Percentiles rank a stretch among this genome's conserved stretches.
These are phyloP conservation scores for Pipistrellus pipistrellus DNA, from an alignment of 2,797 vertebrate genomes.

Conservation along the genomic window DNA sequence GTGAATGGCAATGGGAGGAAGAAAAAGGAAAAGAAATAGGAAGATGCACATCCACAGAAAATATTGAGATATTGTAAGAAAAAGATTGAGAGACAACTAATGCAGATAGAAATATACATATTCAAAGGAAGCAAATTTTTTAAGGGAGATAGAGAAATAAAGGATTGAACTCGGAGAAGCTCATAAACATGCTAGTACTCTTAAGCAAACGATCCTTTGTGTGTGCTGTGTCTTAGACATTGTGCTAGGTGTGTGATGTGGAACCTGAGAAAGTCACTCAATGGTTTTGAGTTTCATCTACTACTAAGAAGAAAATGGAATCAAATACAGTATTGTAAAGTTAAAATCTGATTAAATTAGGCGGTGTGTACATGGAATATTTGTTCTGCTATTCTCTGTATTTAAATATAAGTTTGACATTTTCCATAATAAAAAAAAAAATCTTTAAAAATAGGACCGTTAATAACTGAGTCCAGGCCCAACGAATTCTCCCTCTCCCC, in stretches of 20 bases:
- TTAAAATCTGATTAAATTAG: neutral
- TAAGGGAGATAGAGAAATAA: neutral
- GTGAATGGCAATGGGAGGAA: neutral
- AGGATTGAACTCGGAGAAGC: neutral
- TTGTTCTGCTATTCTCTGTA: neutral
- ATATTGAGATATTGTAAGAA: neutral
- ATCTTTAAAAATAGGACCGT: neutral
- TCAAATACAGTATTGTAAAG: neutral
- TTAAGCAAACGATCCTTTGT: neutral
- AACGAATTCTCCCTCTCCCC: too few relatives aligned
- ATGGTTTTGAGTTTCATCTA: neutral
- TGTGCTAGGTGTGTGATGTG: neutral
- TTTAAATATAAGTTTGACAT: neutral
- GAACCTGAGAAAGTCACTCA: neutral
- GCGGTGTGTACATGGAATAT: neutral
- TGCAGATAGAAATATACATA: neutral
- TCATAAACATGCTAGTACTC: neutral
- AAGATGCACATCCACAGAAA: neutral
- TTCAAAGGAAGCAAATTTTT: neutral
- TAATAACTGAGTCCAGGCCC: neutral
- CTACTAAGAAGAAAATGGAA: neutral
- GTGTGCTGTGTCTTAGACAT: neutral
- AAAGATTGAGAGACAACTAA: neutral
- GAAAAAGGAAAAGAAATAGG: neutral
- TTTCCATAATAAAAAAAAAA: conserved; percentile 6